Conservation (phyloP, 2,113 vertebrate species). For the Probosciger aterrimus region DNA sequence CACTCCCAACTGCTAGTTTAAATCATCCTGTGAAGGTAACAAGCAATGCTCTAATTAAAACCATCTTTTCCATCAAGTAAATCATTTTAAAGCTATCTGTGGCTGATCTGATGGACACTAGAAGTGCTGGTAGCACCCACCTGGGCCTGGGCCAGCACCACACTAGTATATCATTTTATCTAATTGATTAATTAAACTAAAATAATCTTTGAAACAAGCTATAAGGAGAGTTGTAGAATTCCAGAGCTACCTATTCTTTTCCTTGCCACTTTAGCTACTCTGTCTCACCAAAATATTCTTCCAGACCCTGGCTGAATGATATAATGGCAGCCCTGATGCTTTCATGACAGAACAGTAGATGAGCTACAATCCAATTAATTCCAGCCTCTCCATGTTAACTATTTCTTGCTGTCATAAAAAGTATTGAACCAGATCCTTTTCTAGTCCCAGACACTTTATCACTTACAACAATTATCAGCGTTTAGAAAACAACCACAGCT, state of each 20-base stretch:
- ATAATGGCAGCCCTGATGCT: constrained; percentile 15
- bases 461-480: neutral
- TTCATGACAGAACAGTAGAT: neutral
- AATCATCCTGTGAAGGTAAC: neutral
- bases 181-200: constrained; percentile 72
- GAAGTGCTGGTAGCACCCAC: neutral
- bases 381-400: neutral
- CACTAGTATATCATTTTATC: constrained; percentile 39
- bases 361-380: constrained; percentile 11
- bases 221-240: constrained; percentile 50
- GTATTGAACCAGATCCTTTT: neutral
- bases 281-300: neutral
- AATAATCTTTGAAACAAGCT: constrained; percentile 67
- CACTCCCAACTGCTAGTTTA: fast-evolving
- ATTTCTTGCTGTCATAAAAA: neutral
- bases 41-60: neutral
- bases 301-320: constrained; percentile 5
- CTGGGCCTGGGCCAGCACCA: constrained; percentile 34
- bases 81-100: neutral
- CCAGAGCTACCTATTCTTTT: constrained; percentile 53
- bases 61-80: neutral
- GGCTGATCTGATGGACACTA: neutral
- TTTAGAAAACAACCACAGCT: neutral
- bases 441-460: neutral
- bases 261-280: constrained; percentile 40